Evolutionary conservation across 2,113 vertebrate species (phyloP).

Genomic region (Taurulus bubalis): DNA sequence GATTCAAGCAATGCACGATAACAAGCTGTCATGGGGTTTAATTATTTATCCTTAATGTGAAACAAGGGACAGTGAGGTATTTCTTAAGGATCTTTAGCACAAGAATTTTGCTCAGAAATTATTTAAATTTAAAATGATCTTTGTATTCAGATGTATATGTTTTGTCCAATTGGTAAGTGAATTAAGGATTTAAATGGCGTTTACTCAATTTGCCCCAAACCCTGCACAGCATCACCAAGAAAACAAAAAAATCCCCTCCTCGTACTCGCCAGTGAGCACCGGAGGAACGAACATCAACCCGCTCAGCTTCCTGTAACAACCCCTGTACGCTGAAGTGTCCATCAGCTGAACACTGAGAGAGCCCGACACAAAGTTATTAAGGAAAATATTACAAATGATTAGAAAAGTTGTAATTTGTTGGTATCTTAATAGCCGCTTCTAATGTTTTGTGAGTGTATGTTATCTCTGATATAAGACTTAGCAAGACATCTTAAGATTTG

Average conservation of each 20-base stretch:
- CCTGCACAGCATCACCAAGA: neutral
- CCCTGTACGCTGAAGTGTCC: neutral
- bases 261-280: neutral
- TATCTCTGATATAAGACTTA: neutral
- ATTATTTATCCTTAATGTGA: slow-evolving; percentile 6
- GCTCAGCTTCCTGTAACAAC: neutral
- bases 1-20: slow-evolving; percentile 28
- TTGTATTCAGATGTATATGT: neutral
- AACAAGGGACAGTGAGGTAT: neutral
- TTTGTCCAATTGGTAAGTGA: neutral
- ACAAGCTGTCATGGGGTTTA: slow-evolving; percentile 33
- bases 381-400: neutral
- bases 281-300: neutral
- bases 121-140: neutral
- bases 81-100: neutral
- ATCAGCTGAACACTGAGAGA: neutral
- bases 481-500: too few relatives aligned
- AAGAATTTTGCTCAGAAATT: neutral
- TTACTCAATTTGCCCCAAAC: neutral
- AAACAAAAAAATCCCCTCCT: neutral
- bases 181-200: neutral
- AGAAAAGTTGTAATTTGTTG: neutral
- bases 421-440: neutral
- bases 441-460: too few relatives aligned
- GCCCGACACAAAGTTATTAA: neutral